Base-by-base conservation (phyloP, 2,888 invertebrate species). In the Hypolimnas misippus region DNA sequence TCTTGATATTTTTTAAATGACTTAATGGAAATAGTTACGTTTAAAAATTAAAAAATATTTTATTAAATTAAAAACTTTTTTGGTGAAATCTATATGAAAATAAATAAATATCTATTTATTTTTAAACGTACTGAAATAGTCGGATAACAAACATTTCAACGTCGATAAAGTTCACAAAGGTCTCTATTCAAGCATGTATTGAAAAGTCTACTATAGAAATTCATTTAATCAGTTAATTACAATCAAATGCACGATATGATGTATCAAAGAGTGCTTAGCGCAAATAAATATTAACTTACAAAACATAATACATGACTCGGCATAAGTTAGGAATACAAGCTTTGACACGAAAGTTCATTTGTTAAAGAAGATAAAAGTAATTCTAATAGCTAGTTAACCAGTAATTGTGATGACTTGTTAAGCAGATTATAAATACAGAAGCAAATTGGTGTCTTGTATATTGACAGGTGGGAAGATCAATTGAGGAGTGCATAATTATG, bases 381-480 rank as follows among this genome's bases (percentile, higher is more conserved):
- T 71, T 73, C 74, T 82, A 79, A 83, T 82, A 81, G 78, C 68
- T 68, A 69, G 75, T 77, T 74, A 77, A 73, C 74, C 55, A 33
- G 59, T 67, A 55, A 55, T 49, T 50, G 40, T 63, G 29, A 59
- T 55, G 53, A 52, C 59, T 52, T 55, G 44, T 59, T 57, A 53
- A 63, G 53, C 44, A 40, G 52, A 50, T 72, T 76, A 57, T 55
- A 71, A 74, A 75, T 68, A 74, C 75, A 70, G 76, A 77, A 72
- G 79, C 75, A 73, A 77, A 74, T 76, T 73, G 72, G 70, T 72
- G 65, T 79, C 74, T 74, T 77, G 69, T 73, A 74, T 73, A 74
- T 74, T 80, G 81, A 82, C 77, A 74, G 78, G 60, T 71, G 68
- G 35, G 51, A 54, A 50, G 51, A 42, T 65, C 53, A 31, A 49